Conservation (phyloP, 2,888 invertebrate species). For the Anoplius nigerrimus region DNA sequence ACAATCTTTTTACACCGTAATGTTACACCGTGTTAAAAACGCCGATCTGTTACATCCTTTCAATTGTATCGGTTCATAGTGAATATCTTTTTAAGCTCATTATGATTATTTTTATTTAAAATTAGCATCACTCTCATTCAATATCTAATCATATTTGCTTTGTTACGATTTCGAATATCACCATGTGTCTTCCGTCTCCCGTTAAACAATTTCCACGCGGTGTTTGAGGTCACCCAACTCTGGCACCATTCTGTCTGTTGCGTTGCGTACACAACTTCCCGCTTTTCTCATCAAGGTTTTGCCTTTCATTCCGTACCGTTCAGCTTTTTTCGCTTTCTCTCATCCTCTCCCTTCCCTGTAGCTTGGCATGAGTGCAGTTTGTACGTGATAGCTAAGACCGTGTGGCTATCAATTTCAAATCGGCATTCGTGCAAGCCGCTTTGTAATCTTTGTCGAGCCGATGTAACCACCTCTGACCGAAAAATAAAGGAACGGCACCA, state of each 20-base stretch:
- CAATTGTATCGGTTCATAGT: too few species aligned
- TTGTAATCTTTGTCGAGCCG: conserved; percentile 43
- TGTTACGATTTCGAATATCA: too few species aligned
- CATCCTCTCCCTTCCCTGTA: neutral
- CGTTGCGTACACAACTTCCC: neutral
- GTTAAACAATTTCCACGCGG: too few species aligned
- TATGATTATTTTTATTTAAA: too few species aligned
- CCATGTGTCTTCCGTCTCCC: too few species aligned
- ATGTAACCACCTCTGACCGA: conserved; percentile 37
- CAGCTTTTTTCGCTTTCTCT: conserved; percentile 1
- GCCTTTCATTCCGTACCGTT: too few species aligned
- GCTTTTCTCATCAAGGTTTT: neutral
- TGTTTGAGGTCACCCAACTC: neutral
- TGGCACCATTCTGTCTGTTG: neutral
- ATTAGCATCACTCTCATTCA: too few species aligned
- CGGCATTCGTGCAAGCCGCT: conserved; percentile 49
- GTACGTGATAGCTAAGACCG: conserved; percentile 45
- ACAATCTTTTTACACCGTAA: too few species aligned
- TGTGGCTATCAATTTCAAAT: conserved; percentile 61
- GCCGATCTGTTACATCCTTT: too few species aligned
- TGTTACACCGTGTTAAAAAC: too few species aligned
- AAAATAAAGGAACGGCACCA: conserved; percentile 39
- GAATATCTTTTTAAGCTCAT: too few species aligned
- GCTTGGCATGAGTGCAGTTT: conserved; percentile 25
- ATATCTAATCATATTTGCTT: too few species aligned